Percentiles rank a stretch among this genome's conserved stretches.
These are phyloP conservation scores for Metopia argyrocephala DNA, from an alignment of 2,888 invertebrate species.

Conservation along the genomic window DNA sequence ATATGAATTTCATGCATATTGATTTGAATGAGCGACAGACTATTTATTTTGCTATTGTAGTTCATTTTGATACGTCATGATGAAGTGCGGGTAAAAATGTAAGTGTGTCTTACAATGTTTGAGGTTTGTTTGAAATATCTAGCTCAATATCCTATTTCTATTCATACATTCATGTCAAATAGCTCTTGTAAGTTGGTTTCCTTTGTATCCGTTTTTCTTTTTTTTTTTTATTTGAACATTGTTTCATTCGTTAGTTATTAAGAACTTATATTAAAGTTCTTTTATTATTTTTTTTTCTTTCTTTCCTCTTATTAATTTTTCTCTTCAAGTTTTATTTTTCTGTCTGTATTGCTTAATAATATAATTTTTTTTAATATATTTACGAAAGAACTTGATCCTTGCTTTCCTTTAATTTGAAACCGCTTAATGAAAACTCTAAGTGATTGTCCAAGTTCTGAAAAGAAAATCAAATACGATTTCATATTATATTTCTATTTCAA, in stretches of 20 bases:
- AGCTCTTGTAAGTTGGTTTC: too few species aligned
- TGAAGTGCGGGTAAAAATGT: not conserved
- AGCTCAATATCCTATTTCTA: slow-evolving; percentile 10
- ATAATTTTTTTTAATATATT: too few species aligned
- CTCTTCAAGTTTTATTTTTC: not conserved
- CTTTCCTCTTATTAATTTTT: slow-evolving; percentile 1
- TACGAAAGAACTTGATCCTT: slow-evolving; percentile 48
- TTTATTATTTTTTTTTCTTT: not conserved
- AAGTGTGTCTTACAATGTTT: not conserved
- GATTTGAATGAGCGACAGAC: not conserved
- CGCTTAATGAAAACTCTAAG: slow-evolving; percentile 57
- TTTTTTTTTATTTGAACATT: not conserved
- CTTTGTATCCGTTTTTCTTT: slow-evolving; percentile 11
- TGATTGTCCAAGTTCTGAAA: slow-evolving; percentile 63
- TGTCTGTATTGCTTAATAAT: not conserved
- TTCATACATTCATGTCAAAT: slow-evolving; percentile 25
- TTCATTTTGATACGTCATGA: not conserved
- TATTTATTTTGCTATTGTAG: too few species aligned
- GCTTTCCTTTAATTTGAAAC: slow-evolving; percentile 46
- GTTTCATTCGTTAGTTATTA: not conserved
- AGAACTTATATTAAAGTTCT: not conserved
- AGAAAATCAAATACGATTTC: slow-evolving; percentile 7
- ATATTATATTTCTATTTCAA: too few species aligned
- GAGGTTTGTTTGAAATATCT: slow-evolving; percentile 4
- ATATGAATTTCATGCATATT: not conserved